A percentile compares a stretch with the other conserved stretches of the same genome.
phyloP scores from a whole-genome alignment of 2,888 invertebrate species.

The Itoplectis maculator region DNA sequence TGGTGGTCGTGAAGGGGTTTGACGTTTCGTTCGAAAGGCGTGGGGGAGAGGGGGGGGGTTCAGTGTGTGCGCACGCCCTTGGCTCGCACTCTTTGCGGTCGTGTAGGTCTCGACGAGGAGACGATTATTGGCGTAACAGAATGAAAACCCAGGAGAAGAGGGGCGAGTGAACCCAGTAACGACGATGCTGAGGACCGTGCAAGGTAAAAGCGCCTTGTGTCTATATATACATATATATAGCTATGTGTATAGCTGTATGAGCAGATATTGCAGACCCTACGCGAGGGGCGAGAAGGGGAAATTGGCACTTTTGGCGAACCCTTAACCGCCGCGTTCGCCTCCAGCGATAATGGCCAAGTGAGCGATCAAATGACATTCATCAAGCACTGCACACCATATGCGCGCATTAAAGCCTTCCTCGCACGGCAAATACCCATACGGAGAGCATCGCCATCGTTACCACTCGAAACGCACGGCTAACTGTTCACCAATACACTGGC shows the following conservation, averaged over 20 bases:
- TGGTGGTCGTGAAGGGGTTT: constrained; percentile 23
- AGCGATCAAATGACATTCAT: constrained; percentile 57
- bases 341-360: constrained; percentile 52
- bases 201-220: background rate
- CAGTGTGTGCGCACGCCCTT: constrained; percentile 4
- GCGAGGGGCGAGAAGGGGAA: constrained; percentile 18
- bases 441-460: constrained; percentile 3
- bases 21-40: constrained; percentile 18
- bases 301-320: constrained; percentile 54
- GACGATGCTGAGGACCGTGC: background rate
- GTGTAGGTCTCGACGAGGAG: constrained; percentile 32
- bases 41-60: too few relatives aligned
- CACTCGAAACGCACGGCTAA: constrained; percentile 6
- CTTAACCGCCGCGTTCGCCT: constrained; percentile 36
- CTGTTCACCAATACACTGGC: background rate
- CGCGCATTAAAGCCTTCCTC: constrained; percentile 6
- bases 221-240: background rate
- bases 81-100: constrained; percentile 45
- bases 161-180: background rate
- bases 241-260: background rate
- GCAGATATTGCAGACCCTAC: background rate
- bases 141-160: constrained; percentile 29
- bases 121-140: constrained; percentile 45
- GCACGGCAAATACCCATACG: background rate
- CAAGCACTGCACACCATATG: constrained; percentile 27